These are phyloP conservation scores for Papilio aristodemus DNA, from an alignment of 1,140 invertebrate genomes.

Conservation along the genomic window DNA sequence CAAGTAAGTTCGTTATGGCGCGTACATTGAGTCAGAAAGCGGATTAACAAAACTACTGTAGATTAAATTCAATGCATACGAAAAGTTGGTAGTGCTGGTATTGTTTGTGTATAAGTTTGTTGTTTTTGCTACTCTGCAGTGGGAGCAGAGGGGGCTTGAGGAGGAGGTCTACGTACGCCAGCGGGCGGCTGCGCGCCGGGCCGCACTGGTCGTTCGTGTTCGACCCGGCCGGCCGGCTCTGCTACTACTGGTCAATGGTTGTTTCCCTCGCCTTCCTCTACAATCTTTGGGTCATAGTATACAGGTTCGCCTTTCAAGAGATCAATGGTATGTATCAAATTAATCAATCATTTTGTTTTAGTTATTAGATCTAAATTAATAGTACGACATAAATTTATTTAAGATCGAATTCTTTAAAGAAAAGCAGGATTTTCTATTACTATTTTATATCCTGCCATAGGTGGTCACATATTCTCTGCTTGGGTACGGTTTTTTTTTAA, in stretches of 20 bases:
- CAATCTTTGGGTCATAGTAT: constrained; percentile 99
- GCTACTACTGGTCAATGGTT: constrained; percentile 98
- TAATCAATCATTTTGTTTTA: too few species aligned
- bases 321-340: constrained; percentile 85
- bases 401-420: too few species aligned
- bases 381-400: too few species aligned
- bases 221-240: constrained; percentile 93
- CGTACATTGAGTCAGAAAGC: constrained; percentile 26
- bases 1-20: constrained; percentile 27
- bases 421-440: too few species aligned
- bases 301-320: constrained; percentile 98
- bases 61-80: constrained; percentile 37
- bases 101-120: constrained; percentile 33
- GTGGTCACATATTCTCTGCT: too few species aligned
- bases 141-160: constrained; percentile 70
- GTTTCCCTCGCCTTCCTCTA: constrained; percentile 98
- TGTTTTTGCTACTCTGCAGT: constrained; percentile 53
- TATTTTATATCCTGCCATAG: too few species aligned
- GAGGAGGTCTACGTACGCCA: constrained; percentile 72
- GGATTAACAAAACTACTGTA: constrained; percentile 34
- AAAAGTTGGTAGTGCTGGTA: constrained; percentile 33
- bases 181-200: constrained; percentile 68
- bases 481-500: too few species aligned
- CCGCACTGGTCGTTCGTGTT: constrained; percentile 95
- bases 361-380: too few species aligned